Evolutionary conservation across 2,797 vertebrate genomes (phyloP).

Genomic region (Chaetophractus vellerosus): DNA sequence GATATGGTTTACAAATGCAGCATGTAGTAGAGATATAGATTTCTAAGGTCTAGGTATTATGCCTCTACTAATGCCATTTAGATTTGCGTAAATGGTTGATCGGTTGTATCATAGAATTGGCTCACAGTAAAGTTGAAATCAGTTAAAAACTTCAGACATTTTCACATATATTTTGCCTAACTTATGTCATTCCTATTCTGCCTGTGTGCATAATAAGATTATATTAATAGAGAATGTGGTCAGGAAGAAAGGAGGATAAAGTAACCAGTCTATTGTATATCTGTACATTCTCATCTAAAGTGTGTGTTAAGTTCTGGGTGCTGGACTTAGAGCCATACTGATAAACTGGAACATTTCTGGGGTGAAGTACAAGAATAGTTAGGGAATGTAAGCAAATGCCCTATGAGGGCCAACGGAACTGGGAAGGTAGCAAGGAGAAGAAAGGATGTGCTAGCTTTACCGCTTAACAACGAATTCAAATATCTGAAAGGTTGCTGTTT

Average conservation of each 20-base stretch:
- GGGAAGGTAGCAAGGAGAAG: not conserved
- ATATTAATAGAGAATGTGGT: not conserved
- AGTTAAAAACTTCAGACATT: not conserved
- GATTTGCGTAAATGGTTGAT: constrained; percentile 46
- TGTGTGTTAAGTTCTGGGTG: not conserved
- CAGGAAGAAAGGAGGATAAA: not conserved
- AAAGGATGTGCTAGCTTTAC: not conserved
- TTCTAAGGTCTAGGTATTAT: not conserved
- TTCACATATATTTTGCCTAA: not conserved
- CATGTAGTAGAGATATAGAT: not conserved
- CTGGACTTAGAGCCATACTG: not conserved
- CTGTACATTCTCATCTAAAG: not conserved
- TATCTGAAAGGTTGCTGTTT: not conserved
- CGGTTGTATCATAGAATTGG: not conserved
- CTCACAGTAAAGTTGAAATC: not conserved
- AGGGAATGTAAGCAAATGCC: not conserved
- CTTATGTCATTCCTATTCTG: not conserved
- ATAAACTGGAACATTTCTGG: not conserved
- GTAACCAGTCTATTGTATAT: not conserved
- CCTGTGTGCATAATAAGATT: not conserved
- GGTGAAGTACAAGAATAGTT: not conserved
- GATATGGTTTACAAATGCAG: not conserved
- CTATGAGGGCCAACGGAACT: not conserved
- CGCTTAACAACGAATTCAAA: not conserved
- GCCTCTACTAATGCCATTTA: not conserved